phyloP scores from a whole-genome alignment of 2,888 invertebrate genomes.

The Pycnomerus fuliginosus region DNA sequence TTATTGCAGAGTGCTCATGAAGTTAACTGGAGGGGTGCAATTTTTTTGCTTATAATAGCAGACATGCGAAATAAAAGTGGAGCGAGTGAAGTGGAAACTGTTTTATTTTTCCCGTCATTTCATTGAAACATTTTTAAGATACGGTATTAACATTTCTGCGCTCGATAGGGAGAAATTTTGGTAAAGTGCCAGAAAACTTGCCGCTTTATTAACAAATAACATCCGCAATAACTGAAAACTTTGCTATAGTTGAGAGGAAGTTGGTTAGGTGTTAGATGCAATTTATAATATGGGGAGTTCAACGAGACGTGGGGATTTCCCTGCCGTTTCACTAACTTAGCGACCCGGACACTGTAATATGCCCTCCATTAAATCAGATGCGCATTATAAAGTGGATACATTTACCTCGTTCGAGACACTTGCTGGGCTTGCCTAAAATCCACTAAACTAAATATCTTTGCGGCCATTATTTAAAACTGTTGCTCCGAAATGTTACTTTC shows the following conservation, averaged over 20 bases:
- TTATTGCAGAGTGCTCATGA: too few relatives aligned
- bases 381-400: conserved; percentile 39
- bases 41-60: too few relatives aligned
- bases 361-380: conserved; percentile 38
- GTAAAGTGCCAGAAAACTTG: conserved; percentile 13
- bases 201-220: conserved; percentile 19
- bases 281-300: conserved; percentile 24
- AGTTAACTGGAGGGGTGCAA: too few relatives aligned
- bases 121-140: too few relatives aligned
- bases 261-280: conserved; percentile 19
- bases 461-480: conserved; percentile 19
- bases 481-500: too few relatives aligned
- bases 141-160: too few relatives aligned
- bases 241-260: conserved; percentile 2
- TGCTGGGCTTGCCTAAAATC: conserved; percentile 31
- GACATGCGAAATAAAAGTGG: too few relatives aligned
- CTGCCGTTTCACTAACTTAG: conserved; percentile 26
- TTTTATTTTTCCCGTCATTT: too few relatives aligned
- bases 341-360: conserved; percentile 33
- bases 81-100: too few relatives aligned
- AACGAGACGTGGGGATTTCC: conserved; percentile 29
- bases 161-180: too few relatives aligned
- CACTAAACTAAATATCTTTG: conserved; percentile 25
- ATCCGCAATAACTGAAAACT: conserved; percentile 9
- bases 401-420: conserved; percentile 35